Evolutionary conservation across 2,888 invertebrate genomes (phyloP), one percentile per base, ranked within the genome.

Genomic region (Spialia ferax): DNA sequence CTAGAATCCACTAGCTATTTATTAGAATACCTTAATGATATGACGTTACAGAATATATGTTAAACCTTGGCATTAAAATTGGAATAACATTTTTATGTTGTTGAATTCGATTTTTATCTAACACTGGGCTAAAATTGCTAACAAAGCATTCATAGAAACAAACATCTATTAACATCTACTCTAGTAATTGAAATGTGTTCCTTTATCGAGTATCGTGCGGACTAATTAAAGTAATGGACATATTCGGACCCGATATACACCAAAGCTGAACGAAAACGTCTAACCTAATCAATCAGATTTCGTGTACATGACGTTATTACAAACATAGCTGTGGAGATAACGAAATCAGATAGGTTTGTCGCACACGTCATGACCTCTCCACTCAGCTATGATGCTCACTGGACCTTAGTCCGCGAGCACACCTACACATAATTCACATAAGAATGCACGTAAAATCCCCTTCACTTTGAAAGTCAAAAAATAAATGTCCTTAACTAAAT

Each of bases 401-500:
- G n/a, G n/a, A n/a, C n/a, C n/a, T n/a, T 15, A 23, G 63, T 29
- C 35, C 42, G 63, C 20, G 29, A 45, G 29, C 26, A 22, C 63
- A 48, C 45, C 23, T 35, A 42, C 35, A 54, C n/a, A 13, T 13
- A 32, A 60, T 38, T 66, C 45, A 15, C 20, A 15, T 42, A 15
- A 60, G 18, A 29, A 35, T 11, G 18, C 54, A 22, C 26, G 32
- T 32, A 42, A 59, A 38, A 38, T 59, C 11, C 2, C 11, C 48
- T 48, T 3, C 20, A 48, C 62, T 70, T 66, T 70, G 62, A 61
- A n/a, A 64, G 8, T 60, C 66, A 68, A 66, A 71, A 73, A 69
- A 71, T 70, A 63, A 71, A 71, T 70, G 62, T 70, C 35, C 73
- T 71, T 66, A 76, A 75, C 72, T 69, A 71, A 73, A 70, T 71